Evolutionary conservation across 2,113 vertebrate species (phyloP).

Genomic region (Salvelinus alpinus): DNA sequence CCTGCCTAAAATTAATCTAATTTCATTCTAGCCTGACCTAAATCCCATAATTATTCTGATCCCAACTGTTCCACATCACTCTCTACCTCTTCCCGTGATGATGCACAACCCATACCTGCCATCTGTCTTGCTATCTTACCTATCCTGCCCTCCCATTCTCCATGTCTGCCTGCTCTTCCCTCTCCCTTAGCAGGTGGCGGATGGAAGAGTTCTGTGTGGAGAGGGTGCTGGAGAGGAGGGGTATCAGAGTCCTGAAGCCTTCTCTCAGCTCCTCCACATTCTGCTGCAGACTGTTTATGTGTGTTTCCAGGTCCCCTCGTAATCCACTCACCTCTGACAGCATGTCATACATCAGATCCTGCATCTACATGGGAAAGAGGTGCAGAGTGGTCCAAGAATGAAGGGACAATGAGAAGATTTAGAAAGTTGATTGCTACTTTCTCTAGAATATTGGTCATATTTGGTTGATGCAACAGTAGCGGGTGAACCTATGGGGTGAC

Average conservation of each 20-base stretch:
- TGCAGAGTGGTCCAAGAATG: background rate
- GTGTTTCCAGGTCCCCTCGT: constrained; percentile 81
- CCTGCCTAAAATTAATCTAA: too few relatives aligned
- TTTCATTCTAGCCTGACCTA: too few relatives aligned
- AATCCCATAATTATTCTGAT: too few relatives aligned
- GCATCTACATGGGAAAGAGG: constrained; percentile 69
- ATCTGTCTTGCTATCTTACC: constrained; percentile 33
- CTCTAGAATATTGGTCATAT: background rate
- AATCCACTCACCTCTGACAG: constrained; percentile 84
- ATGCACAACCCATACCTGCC: background rate
- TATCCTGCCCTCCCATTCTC: constrained; percentile 17
- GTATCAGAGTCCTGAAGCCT: constrained; percentile 69
- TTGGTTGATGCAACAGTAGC: background rate
- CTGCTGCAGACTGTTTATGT: constrained; percentile 76
- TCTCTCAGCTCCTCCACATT: constrained; percentile 66
- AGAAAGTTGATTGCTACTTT: too few relatives aligned
- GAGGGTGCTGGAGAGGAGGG: constrained; percentile 68
- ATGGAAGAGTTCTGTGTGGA: constrained; percentile 74
- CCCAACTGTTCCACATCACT: too few relatives aligned
- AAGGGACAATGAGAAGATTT: background rate
- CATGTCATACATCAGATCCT: constrained; percentile 82
- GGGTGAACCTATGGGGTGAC: background rate
- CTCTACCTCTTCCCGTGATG: too few relatives aligned
- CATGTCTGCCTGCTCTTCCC: constrained; percentile 44
- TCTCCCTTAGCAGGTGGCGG: constrained; percentile 67